These are phyloP conservation scores for Nesidiocoris tenuis DNA, from an alignment of 2,888 invertebrate genomes.

Conservation along the genomic window DNA sequence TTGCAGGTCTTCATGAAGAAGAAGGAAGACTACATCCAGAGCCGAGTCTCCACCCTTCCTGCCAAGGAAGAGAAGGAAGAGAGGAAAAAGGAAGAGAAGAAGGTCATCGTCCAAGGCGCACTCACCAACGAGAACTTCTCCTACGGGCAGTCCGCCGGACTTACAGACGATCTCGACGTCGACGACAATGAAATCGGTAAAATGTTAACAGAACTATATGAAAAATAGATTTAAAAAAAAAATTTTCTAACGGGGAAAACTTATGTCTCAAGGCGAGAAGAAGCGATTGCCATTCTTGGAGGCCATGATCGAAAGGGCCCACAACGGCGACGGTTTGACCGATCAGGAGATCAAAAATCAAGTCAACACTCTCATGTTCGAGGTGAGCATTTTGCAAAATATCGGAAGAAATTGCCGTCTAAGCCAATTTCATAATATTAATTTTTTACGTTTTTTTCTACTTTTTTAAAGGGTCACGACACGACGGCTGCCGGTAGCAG, in stretches of 20 bases:
- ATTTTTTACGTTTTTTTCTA: too few relatives aligned
- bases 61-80: conserved; percentile 54
- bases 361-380: conserved; percentile 85
- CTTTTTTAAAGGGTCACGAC: conserved; percentile 73
- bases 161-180: conserved; percentile 78
- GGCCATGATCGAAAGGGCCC: conserved; percentile 79
- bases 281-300: conserved; percentile 85
- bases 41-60: conserved; percentile 59
- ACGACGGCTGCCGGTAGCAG: conserved; percentile 84
- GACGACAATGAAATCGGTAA: conserved; percentile 76
- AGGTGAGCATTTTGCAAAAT: conserved; percentile 64
- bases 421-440: too few relatives aligned
- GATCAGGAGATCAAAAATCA: conserved; percentile 83
- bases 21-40: conserved; percentile 71
- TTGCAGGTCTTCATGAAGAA: conserved; percentile 67
- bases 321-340: conserved; percentile 66
- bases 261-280: conserved; percentile 65
- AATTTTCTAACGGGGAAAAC: not conserved
- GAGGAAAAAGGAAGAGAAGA: conserved; percentile 53
- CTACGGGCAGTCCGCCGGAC: conserved; percentile 69
- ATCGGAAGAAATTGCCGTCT: too few relatives aligned
- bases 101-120: conserved; percentile 26
- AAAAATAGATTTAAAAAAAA: too few relatives aligned
- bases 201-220: too few relatives aligned
- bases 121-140: conserved; percentile 54